Percentiles rank a stretch among this genome's conserved stretches.
phyloP scores from a whole-genome alignment of 2,888 invertebrate species.

The Psylliodes chrysocephalus region DNA sequence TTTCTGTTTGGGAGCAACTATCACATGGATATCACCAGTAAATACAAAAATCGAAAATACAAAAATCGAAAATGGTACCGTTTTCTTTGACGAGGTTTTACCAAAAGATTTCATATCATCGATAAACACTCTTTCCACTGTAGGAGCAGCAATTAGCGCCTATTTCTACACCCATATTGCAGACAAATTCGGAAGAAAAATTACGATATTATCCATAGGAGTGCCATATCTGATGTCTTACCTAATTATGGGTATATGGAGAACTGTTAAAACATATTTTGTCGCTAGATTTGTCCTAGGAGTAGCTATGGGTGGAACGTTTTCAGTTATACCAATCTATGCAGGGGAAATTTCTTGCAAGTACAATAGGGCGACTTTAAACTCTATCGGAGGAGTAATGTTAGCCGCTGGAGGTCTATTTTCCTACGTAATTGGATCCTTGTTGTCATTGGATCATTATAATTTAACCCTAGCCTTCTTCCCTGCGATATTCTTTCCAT shows the following conservation, averaged over 20 bases:
- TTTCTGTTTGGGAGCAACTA: constrained; percentile 20
- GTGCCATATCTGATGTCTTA: constrained; percentile 77
- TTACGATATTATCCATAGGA: constrained; percentile 72
- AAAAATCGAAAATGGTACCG: too few species aligned
- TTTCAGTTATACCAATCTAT: constrained; percentile 84
- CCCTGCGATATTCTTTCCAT: constrained; percentile 68
- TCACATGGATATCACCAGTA: constrained; percentile 47
- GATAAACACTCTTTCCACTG: constrained; percentile 65
- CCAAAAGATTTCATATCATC: constrained; percentile 63
- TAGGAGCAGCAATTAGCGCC: constrained; percentile 71
- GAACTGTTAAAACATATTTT: constrained; percentile 65
- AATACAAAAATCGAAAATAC: constrained; percentile 38
- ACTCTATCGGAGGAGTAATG: constrained; percentile 82
- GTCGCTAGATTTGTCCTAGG: constrained; percentile 68
- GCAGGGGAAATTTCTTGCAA: constrained; percentile 87
- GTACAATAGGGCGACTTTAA: constrained; percentile 81
- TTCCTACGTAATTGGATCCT: constrained; percentile 78
- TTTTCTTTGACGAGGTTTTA: constrained; percentile 7
- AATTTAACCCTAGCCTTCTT: constrained; percentile 69
- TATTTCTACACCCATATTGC: constrained; percentile 75
- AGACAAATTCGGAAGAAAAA: constrained; percentile 75
- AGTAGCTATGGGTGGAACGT: constrained; percentile 74
- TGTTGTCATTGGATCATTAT: constrained; percentile 72
- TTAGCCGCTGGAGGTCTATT: constrained; percentile 75
- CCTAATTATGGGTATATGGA: constrained; percentile 71